Evolutionary conservation across 2,797 vertebrate genomes (phyloP).

Genomic region (Karalla daura): DNA sequence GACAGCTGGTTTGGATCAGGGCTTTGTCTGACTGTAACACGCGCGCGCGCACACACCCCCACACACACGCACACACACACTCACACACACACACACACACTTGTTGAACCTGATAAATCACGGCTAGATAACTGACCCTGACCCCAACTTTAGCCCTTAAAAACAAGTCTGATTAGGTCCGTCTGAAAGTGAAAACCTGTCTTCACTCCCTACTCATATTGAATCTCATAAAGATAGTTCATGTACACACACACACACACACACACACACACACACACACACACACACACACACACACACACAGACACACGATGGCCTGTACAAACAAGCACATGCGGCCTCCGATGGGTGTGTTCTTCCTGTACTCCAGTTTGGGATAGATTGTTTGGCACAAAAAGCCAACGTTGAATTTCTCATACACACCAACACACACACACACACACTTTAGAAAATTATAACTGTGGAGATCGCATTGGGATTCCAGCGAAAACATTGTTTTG

Average conservation of each 20-base stretch:
- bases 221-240: too few relatives aligned
- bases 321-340: conserved; percentile 1
- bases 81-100: not conserved
- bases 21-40: conserved; percentile 11
- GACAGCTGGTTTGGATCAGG: conserved; percentile 62
- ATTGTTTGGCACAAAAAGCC: conserved; percentile 44
- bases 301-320: not conserved
- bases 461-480: conserved; percentile 31
- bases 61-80: conserved; percentile 1
- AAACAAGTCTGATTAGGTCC: too few relatives aligned
- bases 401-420: conserved; percentile 53
- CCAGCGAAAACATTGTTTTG: conserved; percentile 66
- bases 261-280: not conserved
- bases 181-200: too few relatives aligned
- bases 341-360: conserved; percentile 58
- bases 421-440: conserved; percentile 28
- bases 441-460: conserved; percentile 58
- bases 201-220: too few relatives aligned
- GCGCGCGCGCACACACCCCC: not conserved
- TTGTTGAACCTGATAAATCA: too few relatives aligned
- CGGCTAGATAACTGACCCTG: too few relatives aligned
- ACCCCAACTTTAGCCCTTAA: too few relatives aligned
- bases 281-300: not conserved
- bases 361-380: conserved; percentile 29
- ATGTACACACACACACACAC: not conserved